phyloP scores from a whole-genome alignment of 2,888 invertebrate genomes.

The Tanytarsus gracilentus region DNA sequence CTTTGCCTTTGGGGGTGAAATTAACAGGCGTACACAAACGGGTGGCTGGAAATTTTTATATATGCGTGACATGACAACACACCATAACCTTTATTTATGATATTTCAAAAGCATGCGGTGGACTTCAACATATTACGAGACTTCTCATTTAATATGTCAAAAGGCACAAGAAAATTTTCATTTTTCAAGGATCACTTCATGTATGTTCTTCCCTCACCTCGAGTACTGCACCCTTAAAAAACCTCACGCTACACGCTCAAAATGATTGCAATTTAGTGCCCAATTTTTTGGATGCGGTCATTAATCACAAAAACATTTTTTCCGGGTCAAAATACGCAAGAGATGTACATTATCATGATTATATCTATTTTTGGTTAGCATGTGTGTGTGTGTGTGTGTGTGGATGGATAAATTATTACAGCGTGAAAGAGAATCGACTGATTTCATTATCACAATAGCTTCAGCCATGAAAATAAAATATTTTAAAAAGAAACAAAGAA shows the following conservation, averaged over 20 bases:
- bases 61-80: neutral
- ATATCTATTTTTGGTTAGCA: no score
- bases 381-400: no score
- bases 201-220: neutral
- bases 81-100: neutral
- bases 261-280: conserved; percentile 8
- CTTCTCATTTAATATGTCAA: neutral
- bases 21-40: neutral
- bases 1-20: neutral
- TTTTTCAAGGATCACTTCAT: neutral
- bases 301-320: conserved; percentile 4
- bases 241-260: neutral
- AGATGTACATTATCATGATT: no score
- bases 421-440: no score
- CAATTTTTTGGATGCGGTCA: conserved; percentile 9
- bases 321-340: no score
- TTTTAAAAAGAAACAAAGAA: no score
- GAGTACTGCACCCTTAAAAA: no score
- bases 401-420: no score
- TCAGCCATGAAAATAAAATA: no score
- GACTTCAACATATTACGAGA: neutral
- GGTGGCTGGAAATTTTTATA: neutral
- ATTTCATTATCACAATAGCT: no score
- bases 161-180: neutral
- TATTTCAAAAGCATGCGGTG: neutral